phyloP scores from a whole-genome alignment of 2,797 vertebrate genomes.

The Scyliorhinus canicula region DNA sequence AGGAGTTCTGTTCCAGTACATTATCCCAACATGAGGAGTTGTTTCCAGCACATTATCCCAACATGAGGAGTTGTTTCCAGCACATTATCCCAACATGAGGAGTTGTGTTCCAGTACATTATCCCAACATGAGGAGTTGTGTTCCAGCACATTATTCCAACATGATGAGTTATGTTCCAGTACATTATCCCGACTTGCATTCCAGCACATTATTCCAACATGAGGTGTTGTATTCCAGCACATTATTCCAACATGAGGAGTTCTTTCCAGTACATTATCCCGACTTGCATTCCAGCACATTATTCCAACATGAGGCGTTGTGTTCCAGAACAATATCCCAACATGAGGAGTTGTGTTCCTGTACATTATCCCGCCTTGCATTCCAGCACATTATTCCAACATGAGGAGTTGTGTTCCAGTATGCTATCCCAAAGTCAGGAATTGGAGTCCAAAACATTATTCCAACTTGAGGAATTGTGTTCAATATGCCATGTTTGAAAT shows the following conservation, averaged over 20 bases:
- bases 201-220: neutral
- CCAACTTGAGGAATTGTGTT: neutral
- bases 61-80: no score
- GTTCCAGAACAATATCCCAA: no score
- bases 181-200: neutral
- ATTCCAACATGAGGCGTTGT: no score
- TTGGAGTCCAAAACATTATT: neutral
- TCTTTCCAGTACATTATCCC: no score
- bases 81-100: neutral
- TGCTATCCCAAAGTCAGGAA: neutral
- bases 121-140: neutral
- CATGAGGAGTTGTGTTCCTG: no score
- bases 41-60: no score
- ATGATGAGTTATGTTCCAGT: no score
- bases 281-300: no score
- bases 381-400: neutral
- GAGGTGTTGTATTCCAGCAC: neutral
- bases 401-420: neutral
- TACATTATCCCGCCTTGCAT: no score
- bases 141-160: neutral
- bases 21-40: no score
- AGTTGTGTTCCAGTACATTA: neutral
- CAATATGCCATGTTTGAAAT: no score
- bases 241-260: neutral
- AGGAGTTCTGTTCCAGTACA: no score